Conservation (phyloP, 1,140 invertebrate genomes). For the Apolygus lucorum region DNA sequence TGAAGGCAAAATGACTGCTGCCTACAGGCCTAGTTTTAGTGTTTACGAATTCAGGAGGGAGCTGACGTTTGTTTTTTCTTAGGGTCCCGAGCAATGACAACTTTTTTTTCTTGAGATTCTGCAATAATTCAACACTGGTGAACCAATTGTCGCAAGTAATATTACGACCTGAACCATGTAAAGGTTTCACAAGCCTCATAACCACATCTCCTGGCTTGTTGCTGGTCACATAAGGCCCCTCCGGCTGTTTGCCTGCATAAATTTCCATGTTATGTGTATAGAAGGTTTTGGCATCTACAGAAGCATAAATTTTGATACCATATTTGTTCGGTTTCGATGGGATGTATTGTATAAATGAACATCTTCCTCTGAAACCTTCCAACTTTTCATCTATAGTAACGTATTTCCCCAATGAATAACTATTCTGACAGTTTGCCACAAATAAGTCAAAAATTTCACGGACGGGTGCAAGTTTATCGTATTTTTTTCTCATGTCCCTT, state of each 20-base stretch:
- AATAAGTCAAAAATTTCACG: too few relatives aligned
- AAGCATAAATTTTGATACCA: constrained; percentile 40
- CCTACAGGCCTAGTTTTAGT: background rate
- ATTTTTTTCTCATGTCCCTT: background rate
- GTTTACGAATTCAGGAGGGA: constrained; percentile 35
- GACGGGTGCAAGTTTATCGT: too few relatives aligned
- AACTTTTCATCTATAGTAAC: constrained; percentile 38
- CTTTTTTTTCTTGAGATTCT: constrained; percentile 18
- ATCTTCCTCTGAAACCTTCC: constrained; percentile 38
- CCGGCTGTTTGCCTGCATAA: too few relatives aligned
- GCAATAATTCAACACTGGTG: constrained; percentile 30
- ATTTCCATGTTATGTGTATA: too few relatives aligned
- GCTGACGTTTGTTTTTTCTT: constrained; percentile 41
- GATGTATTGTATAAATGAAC: constrained; percentile 40
- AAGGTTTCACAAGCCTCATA: background rate
- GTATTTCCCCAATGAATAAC: too few relatives aligned
- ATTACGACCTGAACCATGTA: constrained; percentile 19
- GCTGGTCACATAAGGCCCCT: too few relatives aligned
- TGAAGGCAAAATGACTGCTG: constrained; percentile 29
- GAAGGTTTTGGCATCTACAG: constrained; percentile 35
- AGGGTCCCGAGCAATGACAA: constrained; percentile 36
- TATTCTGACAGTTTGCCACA: too few relatives aligned
- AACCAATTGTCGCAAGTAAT: constrained; percentile 28
- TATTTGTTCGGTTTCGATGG: constrained; percentile 36
- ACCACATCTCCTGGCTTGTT: too few relatives aligned